These are phyloP conservation scores for Dasypolia templi DNA, from an alignment of 2,888 invertebrate genomes.

Conservation along the genomic window DNA sequence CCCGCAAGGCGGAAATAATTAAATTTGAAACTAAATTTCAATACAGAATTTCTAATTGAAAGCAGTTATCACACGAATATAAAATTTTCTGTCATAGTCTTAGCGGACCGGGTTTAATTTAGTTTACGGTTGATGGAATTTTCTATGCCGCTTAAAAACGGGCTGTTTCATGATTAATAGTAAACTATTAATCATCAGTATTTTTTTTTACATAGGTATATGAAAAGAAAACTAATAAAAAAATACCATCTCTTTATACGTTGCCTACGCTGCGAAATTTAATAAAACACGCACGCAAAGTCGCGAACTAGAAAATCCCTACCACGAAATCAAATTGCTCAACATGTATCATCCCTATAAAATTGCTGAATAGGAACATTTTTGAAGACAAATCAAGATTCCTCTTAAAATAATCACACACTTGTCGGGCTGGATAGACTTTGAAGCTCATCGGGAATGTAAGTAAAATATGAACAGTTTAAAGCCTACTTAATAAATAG, in stretches of 20 bases:
- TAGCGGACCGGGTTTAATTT: not conserved
- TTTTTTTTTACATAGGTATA: not conserved
- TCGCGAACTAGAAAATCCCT: not conserved
- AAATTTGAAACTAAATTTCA: constrained; percentile 20
- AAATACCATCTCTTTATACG: not conserved
- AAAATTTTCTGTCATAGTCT: not conserved
- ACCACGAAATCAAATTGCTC: constrained; percentile 31
- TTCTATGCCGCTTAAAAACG: too few species aligned
- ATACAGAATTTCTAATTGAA: not conserved
- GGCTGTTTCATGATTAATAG: too few species aligned
- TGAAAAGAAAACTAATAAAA: too few species aligned
- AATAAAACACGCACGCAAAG: not conserved
- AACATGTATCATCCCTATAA: constrained; percentile 43
- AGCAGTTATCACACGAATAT: not conserved
- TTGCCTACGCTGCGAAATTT: not conserved
- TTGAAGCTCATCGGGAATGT: constrained; percentile 57
- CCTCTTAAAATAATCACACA: not conserved
- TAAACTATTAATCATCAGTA: too few species aligned
- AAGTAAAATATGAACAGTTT: constrained; percentile 26
- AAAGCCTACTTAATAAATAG: constrained; percentile 25
- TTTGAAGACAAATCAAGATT: constrained; percentile 9
- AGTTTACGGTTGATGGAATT: not conserved
- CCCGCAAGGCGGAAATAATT: not conserved
- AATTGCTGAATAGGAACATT: constrained; percentile 2
- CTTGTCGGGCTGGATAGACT: constrained; percentile 12